These are phyloP conservation scores for Coleophora deauratella DNA, from an alignment of 2,888 invertebrate species.

Conservation along the genomic window DNA sequence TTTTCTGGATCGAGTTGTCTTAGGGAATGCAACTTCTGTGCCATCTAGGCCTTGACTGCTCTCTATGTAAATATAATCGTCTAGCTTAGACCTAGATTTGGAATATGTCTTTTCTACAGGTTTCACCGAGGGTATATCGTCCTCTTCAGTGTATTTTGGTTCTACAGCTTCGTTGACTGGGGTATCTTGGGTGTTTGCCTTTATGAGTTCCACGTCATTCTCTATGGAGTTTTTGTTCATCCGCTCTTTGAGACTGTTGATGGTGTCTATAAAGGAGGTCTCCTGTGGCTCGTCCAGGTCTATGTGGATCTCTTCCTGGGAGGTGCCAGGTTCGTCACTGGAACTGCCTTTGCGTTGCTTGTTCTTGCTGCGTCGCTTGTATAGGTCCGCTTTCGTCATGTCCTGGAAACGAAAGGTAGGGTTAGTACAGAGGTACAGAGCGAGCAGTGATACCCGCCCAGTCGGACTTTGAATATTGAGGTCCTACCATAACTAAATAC, in stretches of 20 bases:
- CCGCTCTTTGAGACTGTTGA: constrained; percentile 46
- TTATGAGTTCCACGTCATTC: constrained; percentile 56
- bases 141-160: constrained; percentile 36
- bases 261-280: constrained; percentile 38
- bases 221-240: constrained; percentile 58
- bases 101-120: constrained; percentile 60
- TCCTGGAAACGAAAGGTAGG: constrained; percentile 34
- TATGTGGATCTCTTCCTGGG: constrained; percentile 20
- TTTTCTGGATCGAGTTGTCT: constrained; percentile 37
- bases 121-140: constrained; percentile 51
- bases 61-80: constrained; percentile 61
- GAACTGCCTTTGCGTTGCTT: constrained; percentile 45
- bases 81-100: constrained; percentile 53
- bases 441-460: too few relatives aligned
- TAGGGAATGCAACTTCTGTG: constrained; percentile 51
- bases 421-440: neutral
- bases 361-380: constrained; percentile 61
- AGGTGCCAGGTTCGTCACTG: constrained; percentile 36
- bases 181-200: constrained; percentile 50
- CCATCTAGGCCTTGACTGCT: constrained; percentile 53
- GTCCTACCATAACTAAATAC: too few relatives aligned
- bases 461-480: too few relatives aligned
- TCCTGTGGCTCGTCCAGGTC: constrained; percentile 32
- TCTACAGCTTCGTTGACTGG: constrained; percentile 36
- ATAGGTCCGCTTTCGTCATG: constrained; percentile 66